Conservation (phyloP, 2,797 vertebrate genomes). For the Eutrigla gurnardus region DNA sequence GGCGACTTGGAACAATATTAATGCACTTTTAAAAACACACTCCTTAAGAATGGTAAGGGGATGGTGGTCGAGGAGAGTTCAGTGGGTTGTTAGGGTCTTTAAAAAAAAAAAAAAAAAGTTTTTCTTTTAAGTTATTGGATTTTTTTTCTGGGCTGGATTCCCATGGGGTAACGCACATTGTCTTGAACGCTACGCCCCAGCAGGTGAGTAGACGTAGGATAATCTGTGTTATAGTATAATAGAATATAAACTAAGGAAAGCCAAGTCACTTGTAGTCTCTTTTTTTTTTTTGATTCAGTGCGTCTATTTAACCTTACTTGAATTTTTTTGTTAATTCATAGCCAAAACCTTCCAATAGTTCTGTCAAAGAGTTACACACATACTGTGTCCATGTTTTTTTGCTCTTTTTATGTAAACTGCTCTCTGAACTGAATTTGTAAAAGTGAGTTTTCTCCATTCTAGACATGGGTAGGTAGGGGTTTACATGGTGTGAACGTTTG, state of each 20-base stretch:
- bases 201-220: slow-evolving; percentile 72
- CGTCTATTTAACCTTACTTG: slow-evolving; percentile 81
- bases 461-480: slow-evolving; percentile 33
- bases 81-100: slow-evolving; percentile 67
- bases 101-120: neutral
- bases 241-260: slow-evolving; percentile 68
- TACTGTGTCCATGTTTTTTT: slow-evolving; percentile 60
- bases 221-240: slow-evolving; percentile 70
- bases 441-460: slow-evolving; percentile 42
- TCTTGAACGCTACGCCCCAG: slow-evolving; percentile 74
- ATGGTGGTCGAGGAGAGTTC: slow-evolving; percentile 82
- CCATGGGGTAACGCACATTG: slow-evolving; percentile 72
- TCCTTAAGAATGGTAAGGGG: slow-evolving; percentile 89
- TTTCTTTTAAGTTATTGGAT: slow-evolving; percentile 78
- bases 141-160: slow-evolving; percentile 85
- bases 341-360: slow-evolving; percentile 70
- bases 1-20: slow-evolving; percentile 75
- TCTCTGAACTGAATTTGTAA: slow-evolving; percentile 62
- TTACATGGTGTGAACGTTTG: slow-evolving; percentile 48
- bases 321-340: slow-evolving; percentile 76
- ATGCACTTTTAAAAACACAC: slow-evolving; percentile 96
- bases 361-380: slow-evolving; percentile 73
- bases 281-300: slow-evolving; percentile 52
- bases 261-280: slow-evolving; percentile 66
- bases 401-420: slow-evolving; percentile 45